Evolutionary conservation across 2,888 invertebrate species (phyloP).

Genomic region (Athripsodes cinereus): DNA sequence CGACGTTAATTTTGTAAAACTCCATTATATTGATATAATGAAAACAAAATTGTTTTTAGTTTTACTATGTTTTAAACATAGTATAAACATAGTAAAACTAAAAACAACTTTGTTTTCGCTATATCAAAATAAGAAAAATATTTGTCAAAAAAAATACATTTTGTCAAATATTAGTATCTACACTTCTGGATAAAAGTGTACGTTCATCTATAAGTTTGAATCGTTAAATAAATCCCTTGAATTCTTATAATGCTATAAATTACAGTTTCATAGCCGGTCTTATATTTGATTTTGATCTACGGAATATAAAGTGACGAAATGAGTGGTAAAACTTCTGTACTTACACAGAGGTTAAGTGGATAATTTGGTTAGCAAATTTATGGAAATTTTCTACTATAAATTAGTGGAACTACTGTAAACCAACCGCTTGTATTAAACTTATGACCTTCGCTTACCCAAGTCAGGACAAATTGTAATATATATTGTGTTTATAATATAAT

Average conservation of each 20-base stretch:
- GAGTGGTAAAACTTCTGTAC: neutral
- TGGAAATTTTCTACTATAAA: constrained; percentile 1
- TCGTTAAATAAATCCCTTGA: neutral
- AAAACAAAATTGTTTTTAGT: too few species aligned
- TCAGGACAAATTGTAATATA: too few species aligned
- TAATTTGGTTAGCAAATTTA: neutral
- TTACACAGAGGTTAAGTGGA: neutral
- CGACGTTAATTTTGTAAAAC: too few species aligned
- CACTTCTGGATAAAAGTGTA: neutral
- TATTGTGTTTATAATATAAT: too few species aligned
- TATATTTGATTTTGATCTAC: neutral
- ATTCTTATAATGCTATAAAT: neutral
- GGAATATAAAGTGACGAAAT: neutral
- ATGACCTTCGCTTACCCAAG: too few species aligned
- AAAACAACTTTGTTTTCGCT: too few species aligned
- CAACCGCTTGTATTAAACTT: too few species aligned
- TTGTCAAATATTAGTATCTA: neutral
- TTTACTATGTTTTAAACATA: too few species aligned
- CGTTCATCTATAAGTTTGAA: neutral
- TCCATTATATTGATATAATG: too few species aligned
- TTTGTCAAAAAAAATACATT: neutral
- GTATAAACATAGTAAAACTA: too few species aligned
- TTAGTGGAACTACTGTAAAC: neutral
- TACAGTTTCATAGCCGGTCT: neutral
- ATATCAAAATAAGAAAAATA: neutral